Evolutionary conservation across 2,113 vertebrate genomes (phyloP).

Genomic region (Etia nguti): DNA sequence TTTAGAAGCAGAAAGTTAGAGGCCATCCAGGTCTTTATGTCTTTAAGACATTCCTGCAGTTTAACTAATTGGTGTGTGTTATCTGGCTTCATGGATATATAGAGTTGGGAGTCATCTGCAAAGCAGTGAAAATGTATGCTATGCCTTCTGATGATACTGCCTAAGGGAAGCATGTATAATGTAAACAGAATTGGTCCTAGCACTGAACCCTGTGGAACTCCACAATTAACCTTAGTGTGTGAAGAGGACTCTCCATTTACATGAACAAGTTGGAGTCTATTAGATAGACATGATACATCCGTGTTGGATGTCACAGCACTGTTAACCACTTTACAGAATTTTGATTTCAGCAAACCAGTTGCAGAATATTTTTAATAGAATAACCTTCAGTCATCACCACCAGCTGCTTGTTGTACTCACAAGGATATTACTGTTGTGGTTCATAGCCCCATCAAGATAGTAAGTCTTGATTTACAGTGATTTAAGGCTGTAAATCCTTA

Average conservation of each 20-base stretch:
- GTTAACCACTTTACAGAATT: background rate
- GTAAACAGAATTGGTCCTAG: too few relatives aligned
- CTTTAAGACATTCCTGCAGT: background rate
- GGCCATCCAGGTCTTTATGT: background rate
- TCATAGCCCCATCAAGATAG: background rate
- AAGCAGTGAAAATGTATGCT: too few relatives aligned
- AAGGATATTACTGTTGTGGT: background rate
- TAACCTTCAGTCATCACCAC: background rate
- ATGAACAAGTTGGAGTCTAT: background rate
- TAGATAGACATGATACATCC: background rate
- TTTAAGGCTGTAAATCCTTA: background rate
- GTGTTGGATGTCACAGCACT: background rate
- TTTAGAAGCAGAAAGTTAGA: background rate
- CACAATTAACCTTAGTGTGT: too few relatives aligned
- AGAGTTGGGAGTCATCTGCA: too few relatives aligned
- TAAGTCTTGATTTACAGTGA: background rate
- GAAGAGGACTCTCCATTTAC: background rate
- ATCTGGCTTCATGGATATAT: background rate
- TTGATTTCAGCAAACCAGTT: background rate
- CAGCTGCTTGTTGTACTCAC: background rate
- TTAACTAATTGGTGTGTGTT: background rate
- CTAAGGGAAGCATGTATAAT: too few relatives aligned
- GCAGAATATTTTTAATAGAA: background rate
- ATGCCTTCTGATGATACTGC: too few relatives aligned
- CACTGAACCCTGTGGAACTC: too few relatives aligned